These are phyloP conservation scores for Podarcis raffonei DNA, from an alignment of 2,113 vertebrate genomes.

Conservation along the genomic window DNA sequence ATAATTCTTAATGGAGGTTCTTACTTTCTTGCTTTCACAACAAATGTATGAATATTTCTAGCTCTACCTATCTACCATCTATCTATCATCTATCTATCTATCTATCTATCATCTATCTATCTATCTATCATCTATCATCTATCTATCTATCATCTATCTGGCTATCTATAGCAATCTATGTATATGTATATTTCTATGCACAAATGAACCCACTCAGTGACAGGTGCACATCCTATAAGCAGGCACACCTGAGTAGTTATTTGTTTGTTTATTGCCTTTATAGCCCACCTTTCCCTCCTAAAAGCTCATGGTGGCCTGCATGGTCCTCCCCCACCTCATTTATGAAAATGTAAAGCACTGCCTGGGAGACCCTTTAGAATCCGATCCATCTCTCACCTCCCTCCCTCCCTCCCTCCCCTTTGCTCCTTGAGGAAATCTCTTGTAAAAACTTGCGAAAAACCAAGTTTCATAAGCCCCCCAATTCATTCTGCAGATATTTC, in stretches of 20 bases:
- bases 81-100: too few species aligned
- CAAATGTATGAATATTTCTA: not conserved
- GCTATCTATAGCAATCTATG: not conserved
- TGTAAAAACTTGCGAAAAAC: constrained; percentile 65
- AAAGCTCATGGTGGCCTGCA: not conserved
- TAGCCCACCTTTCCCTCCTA: too few species aligned
- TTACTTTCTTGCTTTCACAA: not conserved
- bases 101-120: too few species aligned
- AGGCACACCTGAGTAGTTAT: not conserved
- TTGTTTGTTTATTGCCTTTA: not conserved
- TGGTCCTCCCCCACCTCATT: not conserved
- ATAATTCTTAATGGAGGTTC: not conserved
- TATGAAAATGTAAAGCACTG: not conserved
- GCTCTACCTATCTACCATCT: too few species aligned
- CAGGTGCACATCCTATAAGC: not conserved
- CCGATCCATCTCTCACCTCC: not conserved
- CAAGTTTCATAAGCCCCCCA: constrained; percentile 67
- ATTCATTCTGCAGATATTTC: constrained; percentile 82
- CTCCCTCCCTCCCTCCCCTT: constrained; percentile 26
- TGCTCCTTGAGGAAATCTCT: constrained; percentile 62
- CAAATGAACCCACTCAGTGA: not conserved
- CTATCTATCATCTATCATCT: too few species aligned
- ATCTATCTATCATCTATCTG: too few species aligned
- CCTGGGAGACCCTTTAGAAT: not conserved
- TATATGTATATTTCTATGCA: not conserved